Percentiles rank a stretch among this genome's conserved stretches.
phyloP scores from a whole-genome alignment of 2,113 vertebrate species.

The Manacus vitellinus region DNA sequence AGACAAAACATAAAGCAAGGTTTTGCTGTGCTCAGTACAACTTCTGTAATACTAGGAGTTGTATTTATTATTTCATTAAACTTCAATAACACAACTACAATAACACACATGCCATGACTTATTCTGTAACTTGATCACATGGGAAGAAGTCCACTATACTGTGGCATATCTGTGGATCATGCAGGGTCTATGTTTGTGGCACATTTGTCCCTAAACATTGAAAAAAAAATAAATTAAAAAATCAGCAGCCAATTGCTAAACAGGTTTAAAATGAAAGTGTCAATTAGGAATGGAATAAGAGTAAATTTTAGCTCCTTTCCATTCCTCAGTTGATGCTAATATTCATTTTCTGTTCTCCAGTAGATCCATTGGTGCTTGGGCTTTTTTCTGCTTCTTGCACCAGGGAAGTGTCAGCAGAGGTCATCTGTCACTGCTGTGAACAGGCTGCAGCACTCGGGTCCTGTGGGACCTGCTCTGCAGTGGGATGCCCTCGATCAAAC shows the following conservation, averaged over 20 bases:
- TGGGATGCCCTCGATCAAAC: neutral
- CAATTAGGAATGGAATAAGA: neutral
- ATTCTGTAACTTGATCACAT: neutral
- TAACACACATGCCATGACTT: slow-evolving; percentile 1
- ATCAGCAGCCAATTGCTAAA: neutral
- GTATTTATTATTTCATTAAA: slow-evolving; percentile 27
- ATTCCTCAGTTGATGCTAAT: neutral
- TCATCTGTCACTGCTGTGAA: neutral
- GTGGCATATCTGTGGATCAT: slow-evolving; percentile 9
- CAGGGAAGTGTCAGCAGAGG: neutral
- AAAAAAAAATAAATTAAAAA: neutral
- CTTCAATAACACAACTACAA: neutral
- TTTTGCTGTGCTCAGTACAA: neutral
- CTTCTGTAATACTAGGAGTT: neutral
- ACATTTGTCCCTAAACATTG: neutral
- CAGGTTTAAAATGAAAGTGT: neutral
- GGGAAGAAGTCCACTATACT: neutral
- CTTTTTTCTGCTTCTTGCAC: neutral
- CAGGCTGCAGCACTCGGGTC: rapidly evolving
- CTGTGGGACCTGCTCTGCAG: neutral
- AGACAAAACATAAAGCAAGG: neutral
- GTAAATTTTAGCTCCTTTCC: neutral
- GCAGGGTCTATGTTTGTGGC: neutral
- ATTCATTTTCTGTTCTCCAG: neutral
- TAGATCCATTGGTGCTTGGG: neutral